Base-by-base conservation (phyloP, 1,140 invertebrate genomes). In the Pogonognathellus flavescens region DNA sequence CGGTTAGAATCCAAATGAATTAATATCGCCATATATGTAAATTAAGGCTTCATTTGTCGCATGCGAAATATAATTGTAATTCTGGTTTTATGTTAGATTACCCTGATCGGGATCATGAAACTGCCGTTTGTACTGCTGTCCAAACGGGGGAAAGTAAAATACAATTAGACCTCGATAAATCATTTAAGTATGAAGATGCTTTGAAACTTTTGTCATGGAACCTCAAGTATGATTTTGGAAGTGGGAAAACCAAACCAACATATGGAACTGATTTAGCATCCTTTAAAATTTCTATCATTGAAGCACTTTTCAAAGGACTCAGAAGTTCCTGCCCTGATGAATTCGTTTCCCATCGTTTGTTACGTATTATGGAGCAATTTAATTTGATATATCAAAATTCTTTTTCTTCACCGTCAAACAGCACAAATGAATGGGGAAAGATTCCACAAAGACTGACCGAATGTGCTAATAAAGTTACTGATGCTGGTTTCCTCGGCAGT, bases 351-450 rank as follows among this genome's bases (percentile, higher is more conserved):
- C 13, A 31, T 41, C 13, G 16, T 16, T 50, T 76, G 14, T 31
- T 76, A 14, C 49, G 8, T 20, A 8, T 76, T n/a, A n/a, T 50
- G 1, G 49, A 76, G 49, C 14, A 76, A n/a, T 16, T 50, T 18
- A 76, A 76, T 50, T 18, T 76, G 9, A 18, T 76, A n/a, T 76
- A 76, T 16, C 70, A 76, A 76, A 76, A 76, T 76, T 76, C 70
- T 0, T 0, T 76, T 0, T 5, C 11, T 0, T 49, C 31, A 0
- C 49, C 31, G 14, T 1, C 16, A 0, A 16, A 76, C 14, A 76
- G 49, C 9, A n/a, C 13, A 10, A 31, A 31, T 8, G 49, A 76
- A 76, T 76, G 70, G 70, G 41, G 7, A 49, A 76, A 16, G 5
- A 8, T 9, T 49, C 70, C 41, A 16, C 5, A 50, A n/a, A 50